Conservation (phyloP, 2,113 vertebrate species). For the Felis catus region DNA sequence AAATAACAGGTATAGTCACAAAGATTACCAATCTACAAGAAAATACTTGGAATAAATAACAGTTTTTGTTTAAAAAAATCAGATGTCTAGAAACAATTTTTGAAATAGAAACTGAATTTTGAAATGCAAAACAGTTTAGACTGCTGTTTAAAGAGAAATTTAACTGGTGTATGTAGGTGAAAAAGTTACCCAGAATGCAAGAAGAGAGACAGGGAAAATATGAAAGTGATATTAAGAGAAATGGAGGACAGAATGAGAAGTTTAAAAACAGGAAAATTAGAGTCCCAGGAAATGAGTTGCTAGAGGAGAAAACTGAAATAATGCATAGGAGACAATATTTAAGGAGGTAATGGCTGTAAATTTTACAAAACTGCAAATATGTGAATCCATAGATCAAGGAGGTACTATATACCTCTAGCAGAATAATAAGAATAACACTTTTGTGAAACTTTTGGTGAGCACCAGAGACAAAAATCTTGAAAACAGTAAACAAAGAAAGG, state of each 20-base stretch:
- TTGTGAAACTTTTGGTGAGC: neutral
- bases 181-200: neutral
- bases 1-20: neutral
- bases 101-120: neutral
- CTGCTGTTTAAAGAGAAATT: conserved; percentile 5
- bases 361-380: neutral
- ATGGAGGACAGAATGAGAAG: neutral
- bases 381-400: neutral
- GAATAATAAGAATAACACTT: neutral
- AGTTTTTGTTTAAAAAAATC: neutral
- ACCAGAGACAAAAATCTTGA: neutral
- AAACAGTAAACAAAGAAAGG: neutral
- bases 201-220: neutral
- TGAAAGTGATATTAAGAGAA: neutral
- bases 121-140: neutral
- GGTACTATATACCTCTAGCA: neutral
- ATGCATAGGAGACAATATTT: neutral
- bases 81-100: neutral
- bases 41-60: neutral
- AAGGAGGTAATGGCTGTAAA: neutral
- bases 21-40: neutral
- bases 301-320: neutral
- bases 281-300: neutral
- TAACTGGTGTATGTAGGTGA: neutral
- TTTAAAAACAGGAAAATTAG: neutral